These are phyloP conservation scores for Operophtera brumata DNA, from an alignment of 2,888 invertebrate genomes.

Conservation along the genomic window DNA sequence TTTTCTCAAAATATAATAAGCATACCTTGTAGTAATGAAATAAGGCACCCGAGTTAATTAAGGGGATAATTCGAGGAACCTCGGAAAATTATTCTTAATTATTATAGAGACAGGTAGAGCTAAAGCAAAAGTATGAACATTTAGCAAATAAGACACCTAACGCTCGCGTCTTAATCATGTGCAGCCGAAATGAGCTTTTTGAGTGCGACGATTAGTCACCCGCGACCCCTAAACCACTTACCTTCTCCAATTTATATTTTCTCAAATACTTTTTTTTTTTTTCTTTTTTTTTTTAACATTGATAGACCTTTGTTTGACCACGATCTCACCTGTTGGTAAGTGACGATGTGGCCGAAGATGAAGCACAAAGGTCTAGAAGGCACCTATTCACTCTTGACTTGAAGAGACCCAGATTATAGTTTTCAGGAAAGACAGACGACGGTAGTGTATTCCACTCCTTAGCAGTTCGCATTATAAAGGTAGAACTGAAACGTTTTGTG, in stretches of 20 bases:
- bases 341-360: too few relatives aligned
- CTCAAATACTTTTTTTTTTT: conserved; percentile 15
- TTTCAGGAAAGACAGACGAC: too few relatives aligned
- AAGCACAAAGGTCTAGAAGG: too few relatives aligned
- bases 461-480: too few relatives aligned
- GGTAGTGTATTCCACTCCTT: too few relatives aligned
- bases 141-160: conserved; percentile 29
- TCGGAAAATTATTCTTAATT: conserved; percentile 25
- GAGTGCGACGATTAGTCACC: conserved; percentile 26
- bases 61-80: conserved; percentile 16
- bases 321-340: too few relatives aligned
- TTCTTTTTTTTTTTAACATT: too few relatives aligned
- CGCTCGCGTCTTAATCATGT: conserved; percentile 32
- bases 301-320: too few relatives aligned
- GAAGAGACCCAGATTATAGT: too few relatives aligned
- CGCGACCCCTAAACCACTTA: conserved; percentile 10
- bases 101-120: conserved; percentile 29
- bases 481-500: too few relatives aligned
- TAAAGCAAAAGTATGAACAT: conserved; percentile 26
- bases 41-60: conserved; percentile 13
- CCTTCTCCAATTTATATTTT: conserved; percentile 18
- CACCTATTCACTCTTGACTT: too few relatives aligned
- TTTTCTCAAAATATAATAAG: too few relatives aligned
- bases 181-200: conserved; percentile 27
- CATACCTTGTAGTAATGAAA: neutral